These are phyloP conservation scores for Mobula hypostoma DNA, from an alignment of 2,113 vertebrate species.

Conservation along the genomic window DNA sequence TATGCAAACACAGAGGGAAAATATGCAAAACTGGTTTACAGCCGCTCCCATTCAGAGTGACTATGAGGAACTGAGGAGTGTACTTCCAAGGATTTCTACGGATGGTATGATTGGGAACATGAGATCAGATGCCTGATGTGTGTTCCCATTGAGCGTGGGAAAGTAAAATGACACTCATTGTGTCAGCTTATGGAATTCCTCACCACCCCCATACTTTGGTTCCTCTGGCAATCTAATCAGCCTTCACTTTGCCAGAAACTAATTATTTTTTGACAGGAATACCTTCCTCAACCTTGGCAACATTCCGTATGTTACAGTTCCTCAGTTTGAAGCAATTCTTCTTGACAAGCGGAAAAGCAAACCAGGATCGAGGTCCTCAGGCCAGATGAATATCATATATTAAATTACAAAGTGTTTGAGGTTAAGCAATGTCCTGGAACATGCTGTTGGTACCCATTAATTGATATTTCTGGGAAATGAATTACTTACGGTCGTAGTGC, in stretches of 20 bases:
- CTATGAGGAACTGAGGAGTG: background rate
- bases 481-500: background rate
- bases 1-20: background rate
- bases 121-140: background rate
- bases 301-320: background rate
- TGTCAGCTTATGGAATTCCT: background rate
- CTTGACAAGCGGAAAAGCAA: background rate
- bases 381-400: background rate
- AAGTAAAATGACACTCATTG: background rate
- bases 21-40: background rate
- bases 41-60: background rate
- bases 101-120: background rate
- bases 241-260: background rate
- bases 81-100: background rate
- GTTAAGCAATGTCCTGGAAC: conserved; percentile 9
- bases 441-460: background rate
- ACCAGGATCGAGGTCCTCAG: background rate
- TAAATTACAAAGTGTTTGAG: conserved; percentile 13
- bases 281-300: background rate
- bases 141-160: background rate
- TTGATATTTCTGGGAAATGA: background rate
- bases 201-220: background rate
- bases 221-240: background rate
- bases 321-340: background rate
- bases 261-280: background rate